Base-by-base conservation (phyloP, 2,113 vertebrate genomes). In the Zosterops hypoxanthus region DNA sequence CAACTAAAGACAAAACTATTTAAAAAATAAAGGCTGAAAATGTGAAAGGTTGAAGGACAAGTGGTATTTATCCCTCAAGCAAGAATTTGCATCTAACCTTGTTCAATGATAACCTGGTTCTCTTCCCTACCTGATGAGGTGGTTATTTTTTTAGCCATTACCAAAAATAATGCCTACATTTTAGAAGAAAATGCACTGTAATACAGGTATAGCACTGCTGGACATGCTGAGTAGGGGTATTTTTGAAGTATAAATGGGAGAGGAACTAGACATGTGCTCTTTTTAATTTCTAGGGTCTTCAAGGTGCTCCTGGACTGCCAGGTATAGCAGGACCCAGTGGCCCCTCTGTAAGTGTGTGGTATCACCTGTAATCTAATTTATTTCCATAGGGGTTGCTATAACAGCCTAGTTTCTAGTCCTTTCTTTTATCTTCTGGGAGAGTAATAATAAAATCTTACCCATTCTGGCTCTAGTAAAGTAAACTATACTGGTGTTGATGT, bases 281-380 rank as follows among this genome's bases (percentile, higher is more conserved):
- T 29, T 84, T 84, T 73, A 4, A 68, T 97, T 88, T 97, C 57
- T 86, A 99, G 99, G 99, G 99, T 47, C 94, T 97, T 86, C 88
- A 98, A 92, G 99, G 99, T 94, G 97, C 97, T 57, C 99, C 99
- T 71, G 99, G 99, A 53, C 95, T 98, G 73, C 98, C 98, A 25
- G 99, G 99, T 55, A 78, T 96, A 29, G 93, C 97, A 21, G 99
- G 99, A 77, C 98, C 98, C 14, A 97, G 93, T 60, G 99, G 99
- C 87, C 92, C 98, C 36, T 95, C 97, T 2, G 99, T 99, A 98
- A 98, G 98, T 97, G 82, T 91, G 82, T 75, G 14, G 5, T 42
- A 16, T 66, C 24, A 52, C 31, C 61, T 57, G 8, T 53, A 15
- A 50, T 24, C 22, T 70, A 3, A 59, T 53, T 41, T 60, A 1